Percentiles rank a stretch among this genome's conserved stretches.
Conservation (phyloP, 2,797 vertebrate species). For the Muscicapa comitata region DNA sequence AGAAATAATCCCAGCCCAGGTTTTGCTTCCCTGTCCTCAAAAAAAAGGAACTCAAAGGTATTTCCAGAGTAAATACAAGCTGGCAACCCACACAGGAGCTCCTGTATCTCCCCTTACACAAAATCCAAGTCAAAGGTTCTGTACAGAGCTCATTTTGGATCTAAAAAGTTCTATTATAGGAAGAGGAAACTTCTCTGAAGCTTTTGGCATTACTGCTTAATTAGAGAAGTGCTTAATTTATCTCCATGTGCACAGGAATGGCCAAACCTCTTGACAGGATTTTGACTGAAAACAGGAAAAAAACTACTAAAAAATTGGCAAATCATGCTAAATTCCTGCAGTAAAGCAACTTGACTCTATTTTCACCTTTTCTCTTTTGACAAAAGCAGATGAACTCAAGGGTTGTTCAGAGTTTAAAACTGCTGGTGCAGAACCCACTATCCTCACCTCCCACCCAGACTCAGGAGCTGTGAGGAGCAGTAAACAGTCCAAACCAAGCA, state of each 20-base stretch:
- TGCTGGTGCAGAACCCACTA: background rate
- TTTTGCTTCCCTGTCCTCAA: background rate
- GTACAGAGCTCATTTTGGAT: background rate
- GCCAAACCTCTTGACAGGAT: background rate
- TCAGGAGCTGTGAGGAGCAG: background rate
- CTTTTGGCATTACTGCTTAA: background rate
- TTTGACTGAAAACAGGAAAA: background rate
- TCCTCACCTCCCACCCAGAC: background rate
- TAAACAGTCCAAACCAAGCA: background rate
- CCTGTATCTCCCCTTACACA: background rate
- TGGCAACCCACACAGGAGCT: background rate
- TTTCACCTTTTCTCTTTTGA: background rate
- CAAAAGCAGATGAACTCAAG: background rate
- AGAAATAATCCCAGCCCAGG: background rate
- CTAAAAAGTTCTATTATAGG: background rate
- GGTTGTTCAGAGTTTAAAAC: background rate
- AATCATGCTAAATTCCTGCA: background rate
- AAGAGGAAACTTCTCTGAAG: background rate
- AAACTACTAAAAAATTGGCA: accelerated
- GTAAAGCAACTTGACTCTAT: background rate
- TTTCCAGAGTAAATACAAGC: background rate
- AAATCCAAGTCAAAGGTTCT: background rate
- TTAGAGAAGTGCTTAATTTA: background rate
- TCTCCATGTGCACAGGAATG: background rate
- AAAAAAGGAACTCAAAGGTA: background rate